Evolutionary conservation across 2,888 invertebrate species (phyloP), one percentile per base, ranked within the genome.

Genomic region (Hololepta plana): DNA sequence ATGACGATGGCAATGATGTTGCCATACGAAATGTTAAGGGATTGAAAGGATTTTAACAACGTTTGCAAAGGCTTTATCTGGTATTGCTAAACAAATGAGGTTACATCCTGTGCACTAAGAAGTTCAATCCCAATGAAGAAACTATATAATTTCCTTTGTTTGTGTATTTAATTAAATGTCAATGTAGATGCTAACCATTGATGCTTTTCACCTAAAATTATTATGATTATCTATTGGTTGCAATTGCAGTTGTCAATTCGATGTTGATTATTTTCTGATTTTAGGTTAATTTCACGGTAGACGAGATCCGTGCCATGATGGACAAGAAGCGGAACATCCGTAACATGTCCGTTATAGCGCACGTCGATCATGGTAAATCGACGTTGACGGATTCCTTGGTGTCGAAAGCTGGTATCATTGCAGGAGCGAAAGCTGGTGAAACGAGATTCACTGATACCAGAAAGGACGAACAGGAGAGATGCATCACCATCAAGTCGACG

Each of bases 301-400:
- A 96, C 70, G 93, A 98, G 70, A 96, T 98, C 71, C 87, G 98
- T 65, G 67, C 53, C 57, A 88, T 99, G 80, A 99, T 99, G 98
- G 96, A 99, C 85, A 88, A 88, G 62, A 96, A 96, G 72, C 72
- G 70, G 68, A 99, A 99, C 59, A 98, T 99, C 68, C 80, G 98
- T 57, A 99, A 99, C 67, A 99, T 99, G 96, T 98, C 96, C 55
- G 98, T 99, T 63, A 99, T 99, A 57, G 98, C 98, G 47, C 98
- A 99, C 64, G 98, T 99, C 42, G 98, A 99, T 67, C 98, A 99
- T 60, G 98, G 98, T 54, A 96, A 98, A 65, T 96, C 98, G 41
- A 99, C 98, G 31, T 61, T 99, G 54, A 99, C 98, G 32, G 98
- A 99, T 65, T 98, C 98, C 38, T 70, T 99, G 51, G 96, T 98